Base-by-base conservation (phyloP, 2,113 vertebrate species). In the Canis aureus region DNA sequence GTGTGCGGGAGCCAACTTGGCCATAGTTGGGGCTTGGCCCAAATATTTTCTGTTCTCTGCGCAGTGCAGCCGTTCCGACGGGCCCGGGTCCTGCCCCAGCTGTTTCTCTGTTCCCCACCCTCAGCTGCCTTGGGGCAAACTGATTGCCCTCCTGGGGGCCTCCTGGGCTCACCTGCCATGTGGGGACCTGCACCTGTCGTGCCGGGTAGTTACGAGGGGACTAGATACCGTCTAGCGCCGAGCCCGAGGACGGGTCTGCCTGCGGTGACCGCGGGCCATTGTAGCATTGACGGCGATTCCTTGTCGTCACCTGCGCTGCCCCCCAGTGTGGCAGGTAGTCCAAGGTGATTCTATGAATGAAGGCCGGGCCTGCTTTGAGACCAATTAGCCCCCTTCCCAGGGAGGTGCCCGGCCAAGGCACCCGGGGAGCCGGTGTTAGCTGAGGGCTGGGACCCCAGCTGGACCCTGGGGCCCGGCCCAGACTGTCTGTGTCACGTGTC, bases 161-260 rank as follows among this genome's bases (percentile, higher is more conserved):
- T 79, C 13, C 11, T 5, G 1, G n/a, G 59, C 59, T 81, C 8
- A 11, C 5, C 49, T 62, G 20, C 12, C 8, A 11, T 0, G 1
- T 0, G 13, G 53, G 25, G 19, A 0, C 0, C 1, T 12, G n/a
- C 35, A 0, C 23, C 10, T 22, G 15, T 17, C 0, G 5, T 2
- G 53, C 22, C 0, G 5, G 17, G 17, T 1, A 10, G 7, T 13
- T 0, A 16, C 0, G 76, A 23, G 27, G 11, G 27, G 11, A 9
- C 5, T 5, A 5, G 3, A 5, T 6, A 3, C 22, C 1, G 2
- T 19, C 35, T 19, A 13, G 60, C 4, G 0, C 60, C 0, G 10
- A 71, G 62, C 35, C 25, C 38, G 62, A 38, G 6, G 16, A 51
- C 53, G 0, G 0, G 3, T 22, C 64, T 11, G 29, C 23, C 49